Conservation (phyloP, 2,888 invertebrate genomes). For the Gryllus longicercus region DNA sequence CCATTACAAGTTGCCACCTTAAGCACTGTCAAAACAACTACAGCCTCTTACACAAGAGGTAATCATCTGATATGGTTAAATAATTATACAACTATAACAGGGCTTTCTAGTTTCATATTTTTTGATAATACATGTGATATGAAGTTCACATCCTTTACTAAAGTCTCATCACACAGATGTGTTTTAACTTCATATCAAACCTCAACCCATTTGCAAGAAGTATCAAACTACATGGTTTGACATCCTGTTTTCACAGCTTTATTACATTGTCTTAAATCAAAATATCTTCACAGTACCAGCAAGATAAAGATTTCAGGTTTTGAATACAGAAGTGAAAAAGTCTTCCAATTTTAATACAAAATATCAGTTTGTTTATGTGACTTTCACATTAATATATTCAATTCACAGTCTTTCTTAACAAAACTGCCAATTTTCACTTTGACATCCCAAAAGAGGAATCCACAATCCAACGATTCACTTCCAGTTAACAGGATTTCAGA, state of each 20-base stretch:
- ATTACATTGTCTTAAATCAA: slow-evolving; percentile 18
- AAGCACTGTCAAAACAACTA: slow-evolving; percentile 17
- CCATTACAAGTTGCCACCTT: slow-evolving; percentile 1
- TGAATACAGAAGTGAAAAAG: slow-evolving; percentile 11
- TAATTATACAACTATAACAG: background rate
- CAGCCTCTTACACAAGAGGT: background rate
- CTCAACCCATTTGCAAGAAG: background rate
- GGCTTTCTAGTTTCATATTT: background rate
- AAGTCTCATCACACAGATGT: slow-evolving; percentile 20
- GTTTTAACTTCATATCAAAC: background rate
- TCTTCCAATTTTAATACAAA: slow-evolving; percentile 21
- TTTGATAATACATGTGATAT: background rate
- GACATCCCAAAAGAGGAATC: slow-evolving; percentile 6
- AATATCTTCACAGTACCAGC: background rate
- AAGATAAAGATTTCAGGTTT: slow-evolving; percentile 17
- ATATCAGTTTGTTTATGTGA: background rate
- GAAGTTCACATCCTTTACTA: slow-evolving; percentile 18
- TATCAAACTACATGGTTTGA: slow-evolving; percentile 19
- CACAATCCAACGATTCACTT: background rate
- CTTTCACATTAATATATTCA: background rate
- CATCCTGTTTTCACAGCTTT: slow-evolving; percentile 22
- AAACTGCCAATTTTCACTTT: background rate
- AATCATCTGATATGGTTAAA: background rate
- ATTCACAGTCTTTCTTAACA: background rate
- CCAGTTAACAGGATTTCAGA: slow-evolving; percentile 17